Conservation (phyloP, 1,140 invertebrate genomes). For the Drosophila nannoptera region DNA sequence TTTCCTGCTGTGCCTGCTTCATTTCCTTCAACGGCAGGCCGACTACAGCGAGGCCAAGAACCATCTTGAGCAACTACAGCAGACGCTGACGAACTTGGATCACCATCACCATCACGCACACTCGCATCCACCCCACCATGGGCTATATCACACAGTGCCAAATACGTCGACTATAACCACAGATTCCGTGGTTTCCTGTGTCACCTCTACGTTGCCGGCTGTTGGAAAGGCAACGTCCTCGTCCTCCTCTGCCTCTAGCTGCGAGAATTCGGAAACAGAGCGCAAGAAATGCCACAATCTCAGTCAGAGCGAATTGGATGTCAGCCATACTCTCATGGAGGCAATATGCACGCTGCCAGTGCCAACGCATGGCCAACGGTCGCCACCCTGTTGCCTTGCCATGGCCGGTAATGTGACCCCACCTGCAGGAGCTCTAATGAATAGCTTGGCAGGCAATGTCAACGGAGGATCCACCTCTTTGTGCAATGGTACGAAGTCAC, state of each 20-base stretch:
- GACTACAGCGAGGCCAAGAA: slow-evolving; percentile 69
- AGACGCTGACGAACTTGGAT: slow-evolving; percentile 65
- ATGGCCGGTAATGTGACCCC: slow-evolving; percentile 49
- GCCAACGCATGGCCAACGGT: slow-evolving; percentile 39
- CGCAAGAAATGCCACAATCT: slow-evolving; percentile 61
- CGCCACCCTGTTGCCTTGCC: slow-evolving; percentile 54
- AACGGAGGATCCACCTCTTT: slow-evolving; percentile 44
- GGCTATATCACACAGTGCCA: slow-evolving; percentile 59
- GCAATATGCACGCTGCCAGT: slow-evolving; percentile 54
- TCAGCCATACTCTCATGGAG: slow-evolving; percentile 64
- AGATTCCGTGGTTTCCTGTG: slow-evolving; percentile 74
- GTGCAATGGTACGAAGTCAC: slow-evolving; percentile 71
- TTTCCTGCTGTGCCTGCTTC: slow-evolving; percentile 71
- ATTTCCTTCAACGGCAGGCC: slow-evolving; percentile 70
- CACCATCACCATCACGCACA: slow-evolving; percentile 43
- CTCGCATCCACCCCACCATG: slow-evolving; percentile 48
- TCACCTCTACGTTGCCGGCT: slow-evolving; percentile 64
- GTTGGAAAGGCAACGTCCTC: slow-evolving; percentile 62
- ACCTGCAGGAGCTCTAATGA: slow-evolving; percentile 59
- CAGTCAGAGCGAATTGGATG: slow-evolving; percentile 54
- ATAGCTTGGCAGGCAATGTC: slow-evolving; percentile 32
- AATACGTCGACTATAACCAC: slow-evolving; percentile 70
- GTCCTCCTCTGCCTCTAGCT: slow-evolving; percentile 47
- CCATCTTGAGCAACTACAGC: slow-evolving; percentile 69
- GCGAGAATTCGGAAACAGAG: slow-evolving; percentile 49